Conservation (phyloP, 53 echinoderm and acorn worm species). For the Temnopleurus reevesii region DNA sequence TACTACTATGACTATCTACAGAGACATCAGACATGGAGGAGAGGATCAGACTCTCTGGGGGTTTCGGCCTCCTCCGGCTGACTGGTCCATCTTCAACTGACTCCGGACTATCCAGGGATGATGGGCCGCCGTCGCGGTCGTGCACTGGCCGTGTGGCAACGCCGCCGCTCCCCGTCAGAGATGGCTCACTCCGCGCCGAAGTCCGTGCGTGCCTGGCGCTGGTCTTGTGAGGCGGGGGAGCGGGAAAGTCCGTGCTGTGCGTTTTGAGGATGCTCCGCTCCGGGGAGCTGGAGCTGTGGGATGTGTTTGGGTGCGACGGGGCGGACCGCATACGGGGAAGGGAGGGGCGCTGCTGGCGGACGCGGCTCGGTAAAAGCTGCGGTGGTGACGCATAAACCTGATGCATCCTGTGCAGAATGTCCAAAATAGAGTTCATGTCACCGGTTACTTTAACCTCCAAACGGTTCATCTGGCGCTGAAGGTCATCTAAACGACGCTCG, state of each 20-base stretch:
- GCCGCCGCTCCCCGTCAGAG: not conserved
- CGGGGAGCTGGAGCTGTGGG: slow-evolving; percentile 53
- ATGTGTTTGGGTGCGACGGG: slow-evolving; percentile 71
- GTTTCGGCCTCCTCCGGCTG: slow-evolving; percentile 58
- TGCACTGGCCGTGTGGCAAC: not conserved
- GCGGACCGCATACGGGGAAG: slow-evolving; percentile 85
- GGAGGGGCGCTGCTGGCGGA: slow-evolving; percentile 82
- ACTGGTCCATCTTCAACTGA: slow-evolving; percentile 62
- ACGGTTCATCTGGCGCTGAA: slow-evolving; percentile 90
- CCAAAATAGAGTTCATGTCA: slow-evolving; percentile 95
- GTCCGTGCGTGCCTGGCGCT: slow-evolving; percentile 21
- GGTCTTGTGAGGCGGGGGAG: not conserved
- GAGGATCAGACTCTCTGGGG: slow-evolving; percentile 72
- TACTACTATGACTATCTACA: slow-evolving; percentile 84
- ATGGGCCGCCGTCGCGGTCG: slow-evolving; percentile 40
- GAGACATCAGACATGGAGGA: slow-evolving; percentile 91
- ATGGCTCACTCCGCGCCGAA: slow-evolving; percentile 49
- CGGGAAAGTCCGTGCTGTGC: slow-evolving; percentile 31
- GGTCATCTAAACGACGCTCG: slow-evolving; percentile 84
- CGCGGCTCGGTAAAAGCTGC: slow-evolving; percentile 81
- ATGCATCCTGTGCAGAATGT: slow-evolving; percentile 76
- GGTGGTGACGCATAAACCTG: slow-evolving; percentile 73
- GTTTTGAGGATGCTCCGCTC: slow-evolving; percentile 33
- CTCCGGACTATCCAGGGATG: slow-evolving; percentile 45
- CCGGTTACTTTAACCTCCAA: slow-evolving; percentile 87